A percentile compares a stretch with the other conserved stretches of the same genome.
phyloP scores from a whole-genome alignment of 2,888 invertebrate genomes.

The Teinopalpus imperialis region DNA sequence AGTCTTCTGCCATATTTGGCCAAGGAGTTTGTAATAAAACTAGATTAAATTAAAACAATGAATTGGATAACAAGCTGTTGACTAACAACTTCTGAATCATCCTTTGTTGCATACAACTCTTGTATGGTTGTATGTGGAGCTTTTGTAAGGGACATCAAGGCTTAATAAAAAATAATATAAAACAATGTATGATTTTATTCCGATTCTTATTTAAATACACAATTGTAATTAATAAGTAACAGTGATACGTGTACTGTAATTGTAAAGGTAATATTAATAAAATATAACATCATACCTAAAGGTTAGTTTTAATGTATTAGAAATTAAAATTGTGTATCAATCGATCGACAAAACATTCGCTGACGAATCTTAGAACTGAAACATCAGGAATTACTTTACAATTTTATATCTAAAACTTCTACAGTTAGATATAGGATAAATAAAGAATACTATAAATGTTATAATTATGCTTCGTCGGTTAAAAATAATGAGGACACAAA shows the following conservation, averaged over 20 bases:
- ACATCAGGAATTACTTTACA: conserved; percentile 56
- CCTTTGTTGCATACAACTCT: no score
- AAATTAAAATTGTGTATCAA: conserved; percentile 78
- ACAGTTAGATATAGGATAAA: conserved; percentile 55
- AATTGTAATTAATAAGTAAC: conserved; percentile 69
- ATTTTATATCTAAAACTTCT: conserved; percentile 47
- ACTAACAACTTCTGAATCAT: no score
- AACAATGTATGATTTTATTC: conserved; percentile 75
- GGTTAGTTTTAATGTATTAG: conserved; percentile 33
- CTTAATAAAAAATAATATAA: conserved; percentile 41
- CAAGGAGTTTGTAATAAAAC: no score
- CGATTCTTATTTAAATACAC: conserved; percentile 75
- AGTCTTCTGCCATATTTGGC: no score
- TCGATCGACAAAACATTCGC: conserved; percentile 48
- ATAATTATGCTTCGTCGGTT: conserved; percentile 68
- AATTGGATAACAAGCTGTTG: no score
- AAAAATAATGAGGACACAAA: conserved; percentile 45
- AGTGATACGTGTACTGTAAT: conserved; percentile 39
- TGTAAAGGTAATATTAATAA: conserved; percentile 31
- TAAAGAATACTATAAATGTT: conserved; percentile 49
- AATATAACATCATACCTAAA: conserved; percentile 38
- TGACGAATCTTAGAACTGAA: conserved; percentile 71
- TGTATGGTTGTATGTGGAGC: no score
- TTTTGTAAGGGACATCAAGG: no score
- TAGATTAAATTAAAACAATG: no score